Evolutionary conservation across 2,797 vertebrate species (phyloP), one percentile per base, ranked within the genome.

Genomic region (Sphenodon punctatus): DNA sequence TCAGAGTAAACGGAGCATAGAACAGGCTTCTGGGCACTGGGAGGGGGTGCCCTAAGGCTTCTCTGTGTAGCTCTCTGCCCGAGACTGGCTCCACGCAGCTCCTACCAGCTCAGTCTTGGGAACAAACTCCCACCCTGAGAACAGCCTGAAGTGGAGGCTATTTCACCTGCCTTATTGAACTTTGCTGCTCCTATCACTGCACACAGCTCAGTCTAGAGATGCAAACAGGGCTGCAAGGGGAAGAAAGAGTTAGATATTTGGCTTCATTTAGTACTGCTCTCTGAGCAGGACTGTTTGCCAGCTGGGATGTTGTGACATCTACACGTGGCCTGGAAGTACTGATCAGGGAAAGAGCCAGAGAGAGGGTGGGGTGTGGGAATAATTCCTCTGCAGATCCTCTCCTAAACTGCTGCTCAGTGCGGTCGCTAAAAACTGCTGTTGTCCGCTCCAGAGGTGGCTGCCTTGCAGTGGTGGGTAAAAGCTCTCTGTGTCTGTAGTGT

Each of bases 381-480:
- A 34, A 27, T 30, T 56, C 30, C 30, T 10, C 17, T 32, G 5
- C 10, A 6, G 53, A 56, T 32, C 15, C 32, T 32, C 27, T 56
- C 10, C 5, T 53, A 22, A n/a, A n/a, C n/a, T n/a, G n/a, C n/a
- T n/a, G n/a, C n/a, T n/a, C n/a, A n/a, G n/a, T n/a, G n/a, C n/a
- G n/a, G n/a, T 20, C 8, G 49, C 16, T 51, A 22, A 10, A n/a
- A n/a, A n/a, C n/a, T n/a, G n/a, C 48, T 73, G 67, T 16, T 6
- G 56, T 30, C 19, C 15, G 22, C 19, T 12, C 9, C 58, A 60
- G 48, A 42, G 56, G 19, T 14, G 58, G 49, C 53, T 13, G 16
- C 70, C 23, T 13, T 60, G 48, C 38, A 22, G n/a, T 42, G 10
- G n/a, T 0, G 2, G 48, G 23, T 0, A 1, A 60, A 41, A 0